Conservation (phyloP, 2,888 invertebrate genomes). For the Agrenia bidenticulata region DNA sequence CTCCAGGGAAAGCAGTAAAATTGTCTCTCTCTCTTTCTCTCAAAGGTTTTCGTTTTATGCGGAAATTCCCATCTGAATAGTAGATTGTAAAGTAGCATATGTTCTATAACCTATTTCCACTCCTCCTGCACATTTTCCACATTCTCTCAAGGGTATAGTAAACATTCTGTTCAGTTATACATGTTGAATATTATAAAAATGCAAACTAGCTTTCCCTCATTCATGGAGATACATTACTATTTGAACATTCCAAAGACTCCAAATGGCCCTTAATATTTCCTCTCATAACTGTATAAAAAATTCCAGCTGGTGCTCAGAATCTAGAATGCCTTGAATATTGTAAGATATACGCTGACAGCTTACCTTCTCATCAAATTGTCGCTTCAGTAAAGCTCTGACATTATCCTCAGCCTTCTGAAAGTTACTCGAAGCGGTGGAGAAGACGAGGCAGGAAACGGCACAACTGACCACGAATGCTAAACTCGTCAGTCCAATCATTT, state of each 20-base stretch:
- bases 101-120: conserved; percentile 7
- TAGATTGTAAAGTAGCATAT: not conserved
- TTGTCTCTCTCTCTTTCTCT: too few relatives aligned
- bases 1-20: too few relatives aligned
- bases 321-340: too few relatives aligned
- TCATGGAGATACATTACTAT: too few relatives aligned
- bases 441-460: conserved; percentile 1
- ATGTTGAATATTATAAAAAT: not conserved
- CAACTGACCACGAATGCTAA: conserved; percentile 15
- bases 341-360: not conserved
- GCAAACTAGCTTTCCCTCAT: not conserved
- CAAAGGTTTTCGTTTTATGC: too few relatives aligned
- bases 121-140: not conserved
- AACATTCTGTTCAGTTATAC: not conserved
- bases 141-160: not conserved
- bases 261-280: too few relatives aligned
- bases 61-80: not conserved
- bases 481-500: not conserved
- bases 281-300: too few relatives aligned
- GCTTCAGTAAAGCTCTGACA: conserved; percentile 48
- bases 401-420: conserved; percentile 45
- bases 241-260: too few relatives aligned
- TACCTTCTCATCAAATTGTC: conserved; percentile 50
- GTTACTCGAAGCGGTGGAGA: conserved; percentile 21
- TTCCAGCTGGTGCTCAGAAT: too few relatives aligned